Conservation (phyloP, 2,888 invertebrate species). For the Rhingia rostrata region DNA sequence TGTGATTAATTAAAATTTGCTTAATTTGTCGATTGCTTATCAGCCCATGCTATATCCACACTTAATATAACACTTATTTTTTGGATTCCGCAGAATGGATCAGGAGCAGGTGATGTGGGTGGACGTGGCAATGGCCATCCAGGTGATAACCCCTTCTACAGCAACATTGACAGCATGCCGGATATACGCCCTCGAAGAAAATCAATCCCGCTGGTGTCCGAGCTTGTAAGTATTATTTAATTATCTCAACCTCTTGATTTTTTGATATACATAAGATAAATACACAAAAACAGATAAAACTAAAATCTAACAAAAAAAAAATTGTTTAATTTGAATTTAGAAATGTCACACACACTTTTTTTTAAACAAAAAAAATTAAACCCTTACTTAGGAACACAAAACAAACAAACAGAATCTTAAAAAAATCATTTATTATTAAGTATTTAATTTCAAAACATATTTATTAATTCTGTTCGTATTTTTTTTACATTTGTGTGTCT, state of each 20-base stretch:
- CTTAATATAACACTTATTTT: not conserved
- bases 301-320: slow-evolving; percentile 4
- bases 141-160: slow-evolving; percentile 99
- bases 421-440: slow-evolving; percentile 21
- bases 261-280: not conserved
- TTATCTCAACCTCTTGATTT: not conserved
- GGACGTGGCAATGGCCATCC: slow-evolving; percentile 94
- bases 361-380: not conserved
- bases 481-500: slow-evolving; percentile 73
- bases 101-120: slow-evolving; percentile 90
- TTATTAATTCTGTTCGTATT: slow-evolving; percentile 69
- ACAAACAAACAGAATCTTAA: slow-evolving; percentile 25
- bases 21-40: slow-evolving; percentile 7
- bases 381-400: not conserved
- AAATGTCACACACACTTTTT: slow-evolving; percentile 9
- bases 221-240: slow-evolving; percentile 92
- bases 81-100: slow-evolving; percentile 88
- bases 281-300: not conserved
- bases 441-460: slow-evolving; percentile 48
- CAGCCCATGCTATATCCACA: not conserved
- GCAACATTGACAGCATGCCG: slow-evolving; percentile 99
- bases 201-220: slow-evolving; percentile 98
- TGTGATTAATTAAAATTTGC: not conserved
- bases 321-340: slow-evolving; percentile 1
- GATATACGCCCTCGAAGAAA: slow-evolving; percentile 98